Evolutionary conservation across 2,113 vertebrate species (phyloP).

Genomic region (Felis chaus): DNA sequence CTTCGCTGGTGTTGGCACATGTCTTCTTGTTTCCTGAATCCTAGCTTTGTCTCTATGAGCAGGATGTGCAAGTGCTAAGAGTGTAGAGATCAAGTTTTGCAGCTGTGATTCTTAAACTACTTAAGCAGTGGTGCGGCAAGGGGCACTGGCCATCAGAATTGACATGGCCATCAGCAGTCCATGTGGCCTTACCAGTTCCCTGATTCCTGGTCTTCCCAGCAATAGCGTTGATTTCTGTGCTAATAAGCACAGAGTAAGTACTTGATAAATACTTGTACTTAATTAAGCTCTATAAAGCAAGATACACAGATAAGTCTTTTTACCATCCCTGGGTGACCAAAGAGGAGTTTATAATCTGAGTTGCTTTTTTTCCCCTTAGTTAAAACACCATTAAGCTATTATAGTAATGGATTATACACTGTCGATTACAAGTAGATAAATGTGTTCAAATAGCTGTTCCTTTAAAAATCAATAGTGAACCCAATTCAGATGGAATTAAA

Average conservation of each 20-base stretch:
- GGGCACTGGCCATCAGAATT: too few species aligned
- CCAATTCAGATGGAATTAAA: not conserved
- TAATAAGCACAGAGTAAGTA: not conserved
- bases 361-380: not conserved
- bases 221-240: not conserved
- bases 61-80: not conserved
- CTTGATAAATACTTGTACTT: constrained; percentile 13
- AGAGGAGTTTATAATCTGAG: constrained; percentile 46
- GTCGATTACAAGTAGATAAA: constrained; percentile 63
- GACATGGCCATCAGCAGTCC: not conserved
- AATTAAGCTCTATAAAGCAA: not conserved
- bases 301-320: constrained; percentile 21
- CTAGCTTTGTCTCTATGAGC: not conserved
- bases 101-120: not conserved
- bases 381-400: constrained; percentile 67
- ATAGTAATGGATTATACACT: constrained; percentile 63
- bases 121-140: accelerated
- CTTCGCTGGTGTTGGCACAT: not conserved
- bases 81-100: not conserved
- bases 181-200: not conserved
- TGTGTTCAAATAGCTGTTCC: constrained; percentile 55
- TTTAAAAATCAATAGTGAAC: constrained; percentile 67
- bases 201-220: not conserved
- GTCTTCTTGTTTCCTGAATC: not conserved
- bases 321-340: not conserved